Conservation (phyloP, 1,140 invertebrate species). For the Phymorhynchus buccinoides region DNA sequence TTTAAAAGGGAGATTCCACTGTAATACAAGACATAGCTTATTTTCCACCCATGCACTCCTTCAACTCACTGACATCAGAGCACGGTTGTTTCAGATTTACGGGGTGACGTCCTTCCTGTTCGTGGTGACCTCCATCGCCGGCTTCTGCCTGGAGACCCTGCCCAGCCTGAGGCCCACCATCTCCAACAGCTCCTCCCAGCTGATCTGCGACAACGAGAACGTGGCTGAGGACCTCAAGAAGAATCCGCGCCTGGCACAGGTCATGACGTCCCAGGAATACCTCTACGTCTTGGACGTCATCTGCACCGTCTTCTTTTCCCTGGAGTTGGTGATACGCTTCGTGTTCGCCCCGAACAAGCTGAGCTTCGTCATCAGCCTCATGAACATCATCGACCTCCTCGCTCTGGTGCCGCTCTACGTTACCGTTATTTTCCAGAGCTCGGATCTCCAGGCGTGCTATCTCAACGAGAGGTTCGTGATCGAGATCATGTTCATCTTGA, state of each 20-base stretch:
- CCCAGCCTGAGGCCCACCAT: conserved; percentile 86
- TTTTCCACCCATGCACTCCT: no score
- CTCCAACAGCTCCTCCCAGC: conserved; percentile 64
- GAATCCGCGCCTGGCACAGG: conserved; percentile 41
- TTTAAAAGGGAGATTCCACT: no score
- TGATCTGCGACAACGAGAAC: conserved; percentile 38
- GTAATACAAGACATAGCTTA: no score
- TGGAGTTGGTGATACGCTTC: conserved; percentile 73
- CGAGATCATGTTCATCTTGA: conserved; percentile 68
- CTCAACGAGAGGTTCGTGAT: conserved; percentile 64
- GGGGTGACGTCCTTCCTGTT: conserved; percentile 90
- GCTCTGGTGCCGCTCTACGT: conserved; percentile 74
- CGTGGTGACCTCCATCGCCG: conserved; percentile 90
- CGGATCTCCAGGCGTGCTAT: conserved; percentile 61
- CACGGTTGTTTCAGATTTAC: conserved; percentile 78
- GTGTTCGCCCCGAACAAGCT: conserved; percentile 72
- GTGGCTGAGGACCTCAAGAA: conserved; percentile 36
- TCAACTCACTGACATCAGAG: no score
- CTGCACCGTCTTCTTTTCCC: conserved; percentile 75
- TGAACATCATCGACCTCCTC: conserved; percentile 76
- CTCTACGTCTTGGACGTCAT: conserved; percentile 65
- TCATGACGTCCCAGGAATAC: conserved; percentile 57
- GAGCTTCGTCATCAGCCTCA: conserved; percentile 70
- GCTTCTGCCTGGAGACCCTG: conserved; percentile 94
- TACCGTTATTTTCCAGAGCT: conserved; percentile 58